Evolutionary conservation across 2,113 vertebrate species (phyloP).

Genomic region (Silurus meridionalis): DNA sequence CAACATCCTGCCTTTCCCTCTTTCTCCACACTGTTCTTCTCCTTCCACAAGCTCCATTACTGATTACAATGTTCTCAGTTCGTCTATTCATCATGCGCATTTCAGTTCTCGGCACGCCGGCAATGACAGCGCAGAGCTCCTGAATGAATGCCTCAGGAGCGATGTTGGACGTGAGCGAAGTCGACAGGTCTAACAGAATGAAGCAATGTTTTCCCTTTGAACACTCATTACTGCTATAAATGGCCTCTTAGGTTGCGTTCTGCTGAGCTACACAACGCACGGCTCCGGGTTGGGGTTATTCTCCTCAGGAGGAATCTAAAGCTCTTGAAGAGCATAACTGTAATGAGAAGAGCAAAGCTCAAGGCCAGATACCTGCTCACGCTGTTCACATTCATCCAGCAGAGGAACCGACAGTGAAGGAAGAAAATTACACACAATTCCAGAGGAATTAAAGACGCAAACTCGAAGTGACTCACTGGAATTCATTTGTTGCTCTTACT

Average conservation of each 20-base stretch:
- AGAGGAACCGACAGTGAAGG: not conserved
- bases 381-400: constrained; percentile 9
- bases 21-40: constrained; percentile 51
- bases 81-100: constrained; percentile 52
- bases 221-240: constrained; percentile 43
- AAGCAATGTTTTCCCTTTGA: constrained; percentile 47
- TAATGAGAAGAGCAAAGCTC: not conserved
- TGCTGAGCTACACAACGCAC: not conserved
- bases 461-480: not conserved
- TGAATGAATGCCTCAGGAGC: constrained; percentile 56
- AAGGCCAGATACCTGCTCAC: not conserved
- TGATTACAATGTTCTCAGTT: constrained; percentile 58
- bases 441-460: not conserved
- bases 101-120: constrained; percentile 35
- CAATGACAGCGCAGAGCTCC: constrained; percentile 52
- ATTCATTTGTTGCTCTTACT: too few species aligned
- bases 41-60: constrained; percentile 46
- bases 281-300: not conserved
- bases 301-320: not conserved
- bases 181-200: constrained; percentile 50
- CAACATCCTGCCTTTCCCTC: constrained; percentile 54
- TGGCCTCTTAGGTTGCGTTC: constrained; percentile 22
- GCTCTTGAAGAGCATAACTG: not conserved
- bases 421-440: not conserved
- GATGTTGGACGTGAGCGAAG: constrained; percentile 46